Evolutionary conservation across 2,113 vertebrate species (phyloP).

Genomic region (Coryphaenoides rupestris): DNA sequence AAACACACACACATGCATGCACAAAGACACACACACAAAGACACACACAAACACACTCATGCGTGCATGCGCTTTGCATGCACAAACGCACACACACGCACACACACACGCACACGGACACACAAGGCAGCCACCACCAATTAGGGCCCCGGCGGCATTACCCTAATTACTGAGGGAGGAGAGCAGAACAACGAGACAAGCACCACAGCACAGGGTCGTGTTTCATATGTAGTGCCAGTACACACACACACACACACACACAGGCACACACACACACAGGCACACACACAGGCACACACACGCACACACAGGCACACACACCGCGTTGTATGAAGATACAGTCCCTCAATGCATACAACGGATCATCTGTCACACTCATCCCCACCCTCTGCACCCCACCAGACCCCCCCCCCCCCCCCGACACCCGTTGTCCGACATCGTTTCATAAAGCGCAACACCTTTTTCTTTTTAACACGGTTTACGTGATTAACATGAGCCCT

Average conservation of each 20-base stretch:
- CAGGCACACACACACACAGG: background rate
- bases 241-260: constrained; percentile 18
- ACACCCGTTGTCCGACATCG: constrained; percentile 38
- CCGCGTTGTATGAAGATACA: too few species aligned
- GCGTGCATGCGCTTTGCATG: too few species aligned
- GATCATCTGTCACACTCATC: constrained; percentile 54
- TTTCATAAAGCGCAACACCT: constrained; percentile 58
- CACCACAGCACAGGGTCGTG: constrained; percentile 41
- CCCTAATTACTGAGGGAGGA: constrained; percentile 64
- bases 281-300: constrained; percentile 7
- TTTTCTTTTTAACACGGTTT: background rate
- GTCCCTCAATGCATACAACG: too few species aligned
- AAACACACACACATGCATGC: constrained; percentile 17
- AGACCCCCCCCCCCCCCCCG: too few species aligned
- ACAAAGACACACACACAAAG: background rate
- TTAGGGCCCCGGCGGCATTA: constrained; percentile 61
- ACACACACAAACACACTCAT: background rate
- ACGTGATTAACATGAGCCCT: constrained; percentile 24
- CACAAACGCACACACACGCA: background rate
- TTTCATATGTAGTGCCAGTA: constrained; percentile 44
- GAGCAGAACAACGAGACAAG: constrained; percentile 25
- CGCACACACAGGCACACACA: constrained; percentile 19
- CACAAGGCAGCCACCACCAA: constrained; percentile 27
- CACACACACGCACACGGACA: background rate
- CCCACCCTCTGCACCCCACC: too few species aligned